Evolutionary conservation across 2,888 invertebrate species (phyloP).

Genomic region (Gibbula magus): DNA sequence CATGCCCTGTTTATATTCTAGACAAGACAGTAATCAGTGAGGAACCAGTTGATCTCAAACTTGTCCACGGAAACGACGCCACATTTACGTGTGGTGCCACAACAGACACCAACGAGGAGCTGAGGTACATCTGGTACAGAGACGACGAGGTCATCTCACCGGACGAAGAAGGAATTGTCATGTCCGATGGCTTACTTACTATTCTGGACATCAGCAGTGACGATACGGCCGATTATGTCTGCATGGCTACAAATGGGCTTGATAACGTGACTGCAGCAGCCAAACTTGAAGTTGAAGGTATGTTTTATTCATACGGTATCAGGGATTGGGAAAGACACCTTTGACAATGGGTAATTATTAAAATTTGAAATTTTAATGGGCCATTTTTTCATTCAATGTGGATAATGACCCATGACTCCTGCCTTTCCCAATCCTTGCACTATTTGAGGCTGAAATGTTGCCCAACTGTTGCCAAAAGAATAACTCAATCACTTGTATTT

Average conservation of each 20-base stretch:
- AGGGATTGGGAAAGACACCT: no score
- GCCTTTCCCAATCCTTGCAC: no score
- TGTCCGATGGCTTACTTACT: slow-evolving; percentile 49
- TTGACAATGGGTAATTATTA: no score
- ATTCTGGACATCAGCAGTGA: slow-evolving; percentile 53
- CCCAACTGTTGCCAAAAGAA: no score
- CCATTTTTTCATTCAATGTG: background rate
- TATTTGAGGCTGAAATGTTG: no score
- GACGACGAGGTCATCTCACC: slow-evolving; percentile 48
- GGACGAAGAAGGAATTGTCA: slow-evolving; percentile 43
- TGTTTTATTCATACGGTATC: no score
- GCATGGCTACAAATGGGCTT: slow-evolving; percentile 90
- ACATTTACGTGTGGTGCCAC: slow-evolving; percentile 61
- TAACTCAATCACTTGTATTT: no score
- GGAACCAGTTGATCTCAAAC: slow-evolving; percentile 43
- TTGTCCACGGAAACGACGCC: slow-evolving; percentile 47
- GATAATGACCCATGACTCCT: no score
- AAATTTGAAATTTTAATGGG: no score
- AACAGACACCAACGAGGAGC: slow-evolving; percentile 72
- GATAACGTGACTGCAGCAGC: slow-evolving; percentile 91
- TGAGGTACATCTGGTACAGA: slow-evolving; percentile 76
- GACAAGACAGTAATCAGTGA: slow-evolving; percentile 57
- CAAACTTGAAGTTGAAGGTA: slow-evolving; percentile 91
- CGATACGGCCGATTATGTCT: slow-evolving; percentile 96
- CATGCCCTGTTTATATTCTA: slow-evolving; percentile 35